Evolutionary conservation across 2,113 vertebrate genomes (phyloP), one percentile per base, ranked within the genome.

Genomic region (Zosterops japonicus): DNA sequence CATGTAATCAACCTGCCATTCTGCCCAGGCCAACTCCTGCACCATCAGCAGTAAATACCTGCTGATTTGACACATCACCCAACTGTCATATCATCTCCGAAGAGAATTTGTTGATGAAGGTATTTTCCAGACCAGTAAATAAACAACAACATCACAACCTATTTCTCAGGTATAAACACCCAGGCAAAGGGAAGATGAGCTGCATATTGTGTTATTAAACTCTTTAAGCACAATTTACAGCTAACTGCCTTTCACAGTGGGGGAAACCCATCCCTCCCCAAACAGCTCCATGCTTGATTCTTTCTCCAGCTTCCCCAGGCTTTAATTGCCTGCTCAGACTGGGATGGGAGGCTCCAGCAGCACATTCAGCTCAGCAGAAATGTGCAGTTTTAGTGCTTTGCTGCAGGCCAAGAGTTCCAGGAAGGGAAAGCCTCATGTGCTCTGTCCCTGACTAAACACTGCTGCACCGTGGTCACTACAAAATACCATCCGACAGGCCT

Each of bases 61-160:
- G 91, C 94, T 94, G 94, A 95, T 90, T 42, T 78, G 72, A 72
- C 95, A 94, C 76, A 75, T 94, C 86, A 83, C 91, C 95, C 72
- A 11, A 14, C 71, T 59, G 89, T 77, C 95, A 64, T 3, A 67
- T 12, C 60, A 19, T 7, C 35, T 27, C 80, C 9, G 41, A 36
- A 5, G 79, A 42, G 71, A 83, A 90, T 63, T 42, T 56, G 80
- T 50, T 90, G 64, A 83, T 63, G 64, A 77, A 63, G 71, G 64
- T 44, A 56, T 70, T 88, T 95, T 91, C 88, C 83, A 87, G 86
- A 49, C 47, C 46, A 52, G 85, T 80, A 93, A 94, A 93, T 88
- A 95, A 97, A 95, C 88, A 89, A 83, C 75, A 91, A 88, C 82
- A 84, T 39, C 57, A 36, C 25, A 76, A 71, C 61, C 39, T 44